Percentiles rank a stretch among this genome's conserved stretches.
These are phyloP conservation scores for Falco rusticolus DNA, from an alignment of 2,797 vertebrate genomes.

Conservation along the genomic window DNA sequence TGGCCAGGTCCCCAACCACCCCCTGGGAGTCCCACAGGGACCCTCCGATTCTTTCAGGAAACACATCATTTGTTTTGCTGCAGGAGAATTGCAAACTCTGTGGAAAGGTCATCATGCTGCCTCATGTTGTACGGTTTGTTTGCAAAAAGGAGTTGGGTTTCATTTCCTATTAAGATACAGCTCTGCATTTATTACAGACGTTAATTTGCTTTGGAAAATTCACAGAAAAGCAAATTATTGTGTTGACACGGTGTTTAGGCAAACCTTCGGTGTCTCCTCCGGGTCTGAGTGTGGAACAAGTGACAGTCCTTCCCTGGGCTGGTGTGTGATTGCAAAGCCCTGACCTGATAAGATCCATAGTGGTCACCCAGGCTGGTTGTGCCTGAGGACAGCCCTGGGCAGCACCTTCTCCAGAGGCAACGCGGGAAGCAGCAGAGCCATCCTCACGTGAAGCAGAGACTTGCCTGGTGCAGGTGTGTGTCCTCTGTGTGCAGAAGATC, in stretches of 20 bases:
- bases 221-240: not conserved
- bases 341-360: not conserved
- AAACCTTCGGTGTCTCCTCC: not conserved
- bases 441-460: not conserved
- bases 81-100: not conserved
- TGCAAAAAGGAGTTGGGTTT: not conserved
- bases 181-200: not conserved
- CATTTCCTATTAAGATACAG: not conserved
- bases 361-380: not conserved
- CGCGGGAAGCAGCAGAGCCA: not conserved
- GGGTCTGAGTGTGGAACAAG: not conserved
- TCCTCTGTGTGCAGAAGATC: not conserved
- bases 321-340: not conserved
- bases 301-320: not conserved
- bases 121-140: not conserved
- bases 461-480: not conserved
- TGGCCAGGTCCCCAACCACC: accelerated
- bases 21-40: not conserved
- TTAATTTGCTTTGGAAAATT: not conserved
- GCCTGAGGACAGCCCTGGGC: slow-evolving; percentile 46
- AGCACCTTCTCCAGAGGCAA: slow-evolving; percentile 19
- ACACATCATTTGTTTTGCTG: not conserved
- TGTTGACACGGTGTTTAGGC: not conserved
- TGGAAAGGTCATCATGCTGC: not conserved
- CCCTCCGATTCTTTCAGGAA: not conserved